A percentile compares a stretch with the other conserved stretches of the same genome.
phyloP scores from a whole-genome alignment of 1,140 invertebrate genomes.

The Ylistrum balloti region DNA sequence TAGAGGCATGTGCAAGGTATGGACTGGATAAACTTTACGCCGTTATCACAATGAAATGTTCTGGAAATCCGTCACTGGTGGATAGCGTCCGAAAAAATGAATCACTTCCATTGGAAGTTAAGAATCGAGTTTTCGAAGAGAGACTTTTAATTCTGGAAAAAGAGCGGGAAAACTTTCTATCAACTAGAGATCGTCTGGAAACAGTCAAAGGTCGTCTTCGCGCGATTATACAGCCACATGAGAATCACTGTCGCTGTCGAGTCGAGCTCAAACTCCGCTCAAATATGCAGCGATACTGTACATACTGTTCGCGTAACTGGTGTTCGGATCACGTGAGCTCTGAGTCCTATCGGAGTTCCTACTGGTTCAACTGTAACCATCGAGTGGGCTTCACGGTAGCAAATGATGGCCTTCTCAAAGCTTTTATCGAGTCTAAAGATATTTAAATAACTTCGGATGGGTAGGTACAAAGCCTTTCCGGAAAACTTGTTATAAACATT shows the following conservation, averaged over 20 bases:
- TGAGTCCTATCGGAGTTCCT: conserved; percentile 59
- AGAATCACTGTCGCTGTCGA: conserved; percentile 61
- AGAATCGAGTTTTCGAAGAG: conserved; percentile 52
- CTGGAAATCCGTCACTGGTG: conserved; percentile 51
- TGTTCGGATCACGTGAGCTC: conserved; percentile 62
- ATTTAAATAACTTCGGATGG: too few species aligned
- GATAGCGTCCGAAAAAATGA: conserved; percentile 45
- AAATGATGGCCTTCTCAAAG: conserved; percentile 57
- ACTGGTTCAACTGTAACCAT: conserved; percentile 63
- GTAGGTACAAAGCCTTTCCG: too few species aligned
- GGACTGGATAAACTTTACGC: conserved; percentile 44
- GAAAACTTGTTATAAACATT: too few species aligned
- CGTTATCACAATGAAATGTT: conserved; percentile 48
- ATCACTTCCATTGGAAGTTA: conserved; percentile 51
- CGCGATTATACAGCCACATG: conserved; percentile 58
- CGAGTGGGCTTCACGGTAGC: conserved; percentile 60
- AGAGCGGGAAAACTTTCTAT: conserved; percentile 52
- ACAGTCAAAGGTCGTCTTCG: conserved; percentile 50
- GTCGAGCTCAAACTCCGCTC: conserved; percentile 60
- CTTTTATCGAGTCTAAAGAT: conserved; percentile 56
- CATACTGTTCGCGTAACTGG: conserved; percentile 57
- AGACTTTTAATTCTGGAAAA: conserved; percentile 49
- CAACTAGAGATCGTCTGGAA: conserved; percentile 48
- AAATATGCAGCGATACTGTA: conserved; percentile 54
- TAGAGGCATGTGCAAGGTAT: conserved; percentile 50